Evolutionary conservation across 1,140 invertebrate genomes (phyloP).

Genomic region (Penaeus indicus): DNA sequence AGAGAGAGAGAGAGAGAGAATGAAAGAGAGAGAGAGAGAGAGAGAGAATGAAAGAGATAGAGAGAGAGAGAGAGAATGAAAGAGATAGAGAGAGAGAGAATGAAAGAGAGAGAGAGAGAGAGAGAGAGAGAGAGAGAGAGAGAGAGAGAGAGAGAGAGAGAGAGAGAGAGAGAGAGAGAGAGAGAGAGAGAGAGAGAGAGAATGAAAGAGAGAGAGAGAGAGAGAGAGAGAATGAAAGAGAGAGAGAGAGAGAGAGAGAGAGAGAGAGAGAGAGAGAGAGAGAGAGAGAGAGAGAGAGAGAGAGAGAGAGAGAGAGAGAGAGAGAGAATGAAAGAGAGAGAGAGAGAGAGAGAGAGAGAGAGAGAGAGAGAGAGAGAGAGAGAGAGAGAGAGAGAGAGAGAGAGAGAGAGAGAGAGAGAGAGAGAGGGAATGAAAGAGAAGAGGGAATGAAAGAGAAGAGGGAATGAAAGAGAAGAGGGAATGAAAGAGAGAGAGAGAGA

Average conservation of each 20-base stretch:
- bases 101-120: not conserved
- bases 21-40: not conserved
- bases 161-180: not conserved
- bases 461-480: too few relatives aligned
- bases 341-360: too few relatives aligned
- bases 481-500: too few relatives aligned
- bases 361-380: too few relatives aligned
- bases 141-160: not conserved
- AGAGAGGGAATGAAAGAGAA: not conserved
- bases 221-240: slow-evolving; percentile 4
- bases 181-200: slow-evolving; percentile 15
- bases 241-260: too few relatives aligned
- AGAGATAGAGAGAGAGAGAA: not conserved
- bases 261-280: too few relatives aligned
- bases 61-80: not conserved
- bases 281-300: too few relatives aligned
- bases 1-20: slow-evolving; percentile 6
- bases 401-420: not conserved
- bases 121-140: not conserved
- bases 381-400: not conserved
- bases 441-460: too few relatives aligned
- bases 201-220: not conserved
- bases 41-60: not conserved
- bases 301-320: too few relatives aligned
- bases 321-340: too few relatives aligned